Evolutionary conservation across 2,113 vertebrate genomes (phyloP), one percentile per base, ranked within the genome.

Genomic region (Pangasianodon hypophthalmus): DNA sequence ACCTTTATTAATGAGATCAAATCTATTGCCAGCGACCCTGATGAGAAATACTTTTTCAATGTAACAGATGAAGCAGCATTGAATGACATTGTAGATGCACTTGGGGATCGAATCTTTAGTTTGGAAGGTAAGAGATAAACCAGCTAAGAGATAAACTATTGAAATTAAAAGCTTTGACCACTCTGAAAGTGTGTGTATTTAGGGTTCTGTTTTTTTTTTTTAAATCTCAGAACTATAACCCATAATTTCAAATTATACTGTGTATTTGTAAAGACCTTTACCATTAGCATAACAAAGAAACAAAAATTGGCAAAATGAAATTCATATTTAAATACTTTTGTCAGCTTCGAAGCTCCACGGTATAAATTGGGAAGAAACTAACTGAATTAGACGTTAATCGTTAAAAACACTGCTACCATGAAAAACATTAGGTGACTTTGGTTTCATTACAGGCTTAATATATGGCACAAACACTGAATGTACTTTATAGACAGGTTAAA

Each of bases 21-120:
- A 88, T 96, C 88, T 81, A 99, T 99, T 0, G 98, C 98, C 95
- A 99, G 97, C 0, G 97, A 99, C 89, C 98, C 98, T 0, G 97
- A 98, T 0, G 98, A 99, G 87, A 97, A 97, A 41, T 99, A 95
- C 86, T 99, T 99, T 93, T 99, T 99, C 94, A 99, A 99, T 0
- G 98, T 99, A 89, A 98, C 96, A 0, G 98, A 99, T 0, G 98
- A 99, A 93, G 97, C 98, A 0, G 98, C 98, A 0, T 96, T 99
- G 37, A 99, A 97, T 0, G 98, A 99, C 94, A 99, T 99, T 0
- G 98, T 99, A 88, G 98, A 99, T 0, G 97, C 98, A 0, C 92
- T 99, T 67, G 98, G 98, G 1, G 97, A 99, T 93, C 94, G 98
- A 0, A 99, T 99, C 92, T 99, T 99, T 95, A 97, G 97, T 84